These are phyloP conservation scores for Enhydra lutris DNA, from an alignment of 2,113 vertebrate genomes.

Conservation along the genomic window DNA sequence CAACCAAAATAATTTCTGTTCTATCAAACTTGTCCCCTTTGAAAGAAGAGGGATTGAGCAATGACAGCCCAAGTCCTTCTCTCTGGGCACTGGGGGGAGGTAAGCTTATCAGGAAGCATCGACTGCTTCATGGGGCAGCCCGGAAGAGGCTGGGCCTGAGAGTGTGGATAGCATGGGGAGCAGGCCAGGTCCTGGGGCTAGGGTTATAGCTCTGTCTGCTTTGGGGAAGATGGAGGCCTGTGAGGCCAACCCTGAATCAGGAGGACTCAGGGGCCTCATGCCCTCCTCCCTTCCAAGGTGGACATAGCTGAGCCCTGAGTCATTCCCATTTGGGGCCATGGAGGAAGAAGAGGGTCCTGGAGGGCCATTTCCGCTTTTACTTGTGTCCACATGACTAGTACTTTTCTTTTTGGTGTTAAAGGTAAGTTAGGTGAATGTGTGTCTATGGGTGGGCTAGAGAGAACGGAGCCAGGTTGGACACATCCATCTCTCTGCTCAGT, in stretches of 20 bases:
- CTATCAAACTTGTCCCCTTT: neutral
- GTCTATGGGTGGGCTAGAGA: too few species aligned
- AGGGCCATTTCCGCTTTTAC: neutral
- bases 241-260: neutral
- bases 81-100: neutral
- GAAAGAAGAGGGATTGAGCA: neutral
- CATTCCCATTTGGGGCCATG: fast-evolving
- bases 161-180: neutral
- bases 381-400: neutral
- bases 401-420: neutral
- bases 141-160: neutral
- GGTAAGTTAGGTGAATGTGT: neutral
- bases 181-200: fast-evolving
- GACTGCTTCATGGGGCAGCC: neutral
- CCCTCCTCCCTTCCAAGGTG: neutral
- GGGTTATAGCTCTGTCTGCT: neutral
- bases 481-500: neutral
- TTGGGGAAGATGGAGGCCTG: too few species aligned
- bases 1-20: neutral
- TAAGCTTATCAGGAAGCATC: neutral
- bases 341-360: neutral
- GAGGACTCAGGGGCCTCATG: neutral
- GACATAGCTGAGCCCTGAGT: neutral
- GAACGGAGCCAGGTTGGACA: too few species aligned
- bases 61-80: neutral